These are phyloP conservation scores for Gadus macrocephalus DNA, from an alignment of 2,113 vertebrate genomes.

Conservation along the genomic window DNA sequence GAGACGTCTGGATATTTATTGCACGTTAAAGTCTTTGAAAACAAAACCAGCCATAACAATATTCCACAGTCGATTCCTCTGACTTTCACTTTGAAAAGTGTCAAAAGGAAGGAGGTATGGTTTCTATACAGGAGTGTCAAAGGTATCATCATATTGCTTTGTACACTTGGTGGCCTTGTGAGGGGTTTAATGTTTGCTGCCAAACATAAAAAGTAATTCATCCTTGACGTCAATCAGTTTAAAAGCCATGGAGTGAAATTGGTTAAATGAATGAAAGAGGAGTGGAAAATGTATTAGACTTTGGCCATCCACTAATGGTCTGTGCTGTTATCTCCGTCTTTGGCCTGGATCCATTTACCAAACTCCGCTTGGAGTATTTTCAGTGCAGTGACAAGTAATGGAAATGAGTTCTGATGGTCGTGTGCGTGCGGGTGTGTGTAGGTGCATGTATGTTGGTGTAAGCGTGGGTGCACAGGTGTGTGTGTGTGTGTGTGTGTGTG, in stretches of 20 bases:
- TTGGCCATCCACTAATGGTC: constrained; percentile 6
- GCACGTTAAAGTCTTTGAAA: too few species aligned
- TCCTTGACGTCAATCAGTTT: constrained; percentile 23
- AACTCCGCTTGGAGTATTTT: background rate
- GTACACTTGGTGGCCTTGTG: too few species aligned
- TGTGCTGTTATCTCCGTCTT: constrained; percentile 18
- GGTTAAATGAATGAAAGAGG: constrained; percentile 24
- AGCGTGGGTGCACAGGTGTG: too few species aligned
- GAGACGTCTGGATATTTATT: too few species aligned
- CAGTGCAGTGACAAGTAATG: constrained; percentile 9
- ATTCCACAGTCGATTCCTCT: too few species aligned
- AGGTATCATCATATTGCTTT: too few species aligned
- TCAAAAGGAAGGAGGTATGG: too few species aligned
- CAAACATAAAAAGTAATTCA: constrained; percentile 25
- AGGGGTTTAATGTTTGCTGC: constrained; percentile 3
- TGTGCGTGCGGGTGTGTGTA: constrained; percentile 1
- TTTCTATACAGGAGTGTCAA: too few species aligned
- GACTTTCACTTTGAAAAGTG: too few species aligned
- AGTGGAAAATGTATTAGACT: constrained; percentile 16
- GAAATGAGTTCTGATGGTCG: background rate
- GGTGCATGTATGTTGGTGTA: constrained; percentile 2
- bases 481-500: too few species aligned
- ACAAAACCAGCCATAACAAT: too few species aligned
- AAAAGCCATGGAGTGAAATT: constrained; percentile 12
- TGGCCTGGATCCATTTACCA: constrained; percentile 18